Evolutionary conservation across 2,113 vertebrate species (phyloP).

Genomic region (Geococcyx californianus): DNA sequence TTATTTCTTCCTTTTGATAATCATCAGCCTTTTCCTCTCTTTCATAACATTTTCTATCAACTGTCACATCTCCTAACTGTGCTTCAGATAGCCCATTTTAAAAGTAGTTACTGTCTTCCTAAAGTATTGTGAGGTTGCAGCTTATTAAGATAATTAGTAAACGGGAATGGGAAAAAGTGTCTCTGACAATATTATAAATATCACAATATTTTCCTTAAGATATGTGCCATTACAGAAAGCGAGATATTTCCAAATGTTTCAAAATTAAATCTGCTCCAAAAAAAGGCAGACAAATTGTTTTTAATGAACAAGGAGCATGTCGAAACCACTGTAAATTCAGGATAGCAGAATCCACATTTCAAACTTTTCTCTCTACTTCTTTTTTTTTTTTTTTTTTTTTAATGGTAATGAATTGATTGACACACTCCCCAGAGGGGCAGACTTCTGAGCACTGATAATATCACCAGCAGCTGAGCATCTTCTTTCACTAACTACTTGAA

Average conservation of each 20-base stretch:
- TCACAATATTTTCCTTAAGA: background rate
- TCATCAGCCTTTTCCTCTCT: background rate
- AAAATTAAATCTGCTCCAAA: background rate
- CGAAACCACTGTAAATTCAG: background rate
- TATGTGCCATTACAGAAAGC: background rate
- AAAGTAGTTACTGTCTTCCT: background rate
- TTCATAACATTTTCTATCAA: background rate
- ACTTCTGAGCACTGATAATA: conserved; percentile 1
- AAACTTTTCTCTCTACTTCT: background rate
- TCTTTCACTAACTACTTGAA: conserved; percentile 14
- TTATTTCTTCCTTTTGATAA: background rate
- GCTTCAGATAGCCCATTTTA: background rate
- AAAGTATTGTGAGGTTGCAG: background rate
- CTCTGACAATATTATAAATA: background rate
- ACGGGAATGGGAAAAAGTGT: background rate
- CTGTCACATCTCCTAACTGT: background rate
- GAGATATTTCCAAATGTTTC: background rate
- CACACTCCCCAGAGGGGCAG: background rate
- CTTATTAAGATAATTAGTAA: background rate
- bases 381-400: background rate
- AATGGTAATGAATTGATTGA: conserved; percentile 33
- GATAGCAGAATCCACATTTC: background rate
- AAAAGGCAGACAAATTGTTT: background rate
- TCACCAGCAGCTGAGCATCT: background rate
- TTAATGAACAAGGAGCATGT: background rate